phyloP scores from a whole-genome alignment of 1,140 invertebrate genomes.

The Habropoda laboriosa region DNA sequence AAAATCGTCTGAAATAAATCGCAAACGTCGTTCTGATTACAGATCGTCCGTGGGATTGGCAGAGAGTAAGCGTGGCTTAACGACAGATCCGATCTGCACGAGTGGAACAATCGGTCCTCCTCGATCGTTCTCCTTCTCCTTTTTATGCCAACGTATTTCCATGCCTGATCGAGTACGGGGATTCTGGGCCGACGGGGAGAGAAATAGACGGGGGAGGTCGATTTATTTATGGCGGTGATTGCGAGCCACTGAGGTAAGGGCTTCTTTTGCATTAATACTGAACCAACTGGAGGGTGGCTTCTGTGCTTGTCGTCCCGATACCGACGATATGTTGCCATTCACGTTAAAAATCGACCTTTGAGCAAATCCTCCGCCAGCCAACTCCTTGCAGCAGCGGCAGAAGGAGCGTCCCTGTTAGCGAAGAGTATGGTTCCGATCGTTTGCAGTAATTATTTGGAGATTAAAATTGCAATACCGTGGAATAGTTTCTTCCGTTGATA shows the following conservation, averaged over 20 bases:
- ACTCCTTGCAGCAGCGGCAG: not conserved
- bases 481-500: not conserved
- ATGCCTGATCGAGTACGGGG: constrained; percentile 65
- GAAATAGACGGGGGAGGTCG: constrained; percentile 59
- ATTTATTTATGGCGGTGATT: constrained; percentile 70
- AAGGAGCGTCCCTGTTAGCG: not conserved
- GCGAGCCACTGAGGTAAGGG: constrained; percentile 49
- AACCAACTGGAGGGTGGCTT: constrained; percentile 39
- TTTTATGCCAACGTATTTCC: constrained; percentile 58
- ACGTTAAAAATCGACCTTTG: constrained; percentile 16
- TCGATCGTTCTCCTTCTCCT: constrained; percentile 50
- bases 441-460: constrained; percentile 4
- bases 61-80: constrained; percentile 67
- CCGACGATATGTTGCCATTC: constrained; percentile 24
- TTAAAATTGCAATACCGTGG: too few species aligned
- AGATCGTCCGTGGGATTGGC: constrained; percentile 60
- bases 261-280: constrained; percentile 65
- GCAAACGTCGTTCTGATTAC: constrained; percentile 61
- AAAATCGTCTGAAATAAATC: constrained; percentile 59
- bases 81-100: constrained; percentile 60
- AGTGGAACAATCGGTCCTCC: constrained; percentile 57
- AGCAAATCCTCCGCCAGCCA: constrained; percentile 8
- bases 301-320: constrained; percentile 36
- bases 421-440: not conserved
- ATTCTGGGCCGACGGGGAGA: constrained; percentile 58